These are phyloP conservation scores for Hycleus phaleratus DNA, from an alignment of 1,140 invertebrate genomes.

Conservation along the genomic window DNA sequence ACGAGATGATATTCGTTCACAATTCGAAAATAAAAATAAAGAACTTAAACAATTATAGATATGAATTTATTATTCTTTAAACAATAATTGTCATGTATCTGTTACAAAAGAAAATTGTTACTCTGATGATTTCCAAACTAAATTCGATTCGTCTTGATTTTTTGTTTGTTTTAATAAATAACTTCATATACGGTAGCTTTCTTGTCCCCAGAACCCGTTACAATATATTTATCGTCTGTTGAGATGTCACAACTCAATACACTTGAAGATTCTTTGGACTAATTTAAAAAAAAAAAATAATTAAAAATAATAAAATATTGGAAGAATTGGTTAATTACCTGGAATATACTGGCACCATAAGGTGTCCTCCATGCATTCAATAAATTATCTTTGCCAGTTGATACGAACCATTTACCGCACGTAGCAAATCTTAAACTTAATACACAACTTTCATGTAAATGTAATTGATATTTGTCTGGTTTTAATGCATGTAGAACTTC, in stretches of 20 bases:
- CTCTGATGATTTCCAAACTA: no score
- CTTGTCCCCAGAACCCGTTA: constrained; percentile 97
- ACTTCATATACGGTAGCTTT: constrained; percentile 99
- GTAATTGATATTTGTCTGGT: constrained; percentile 95
- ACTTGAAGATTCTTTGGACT: constrained; percentile 97
- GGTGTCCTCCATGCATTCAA: constrained; percentile 98
- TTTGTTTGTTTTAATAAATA: constrained; percentile 63
- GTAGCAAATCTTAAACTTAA: constrained; percentile 93
- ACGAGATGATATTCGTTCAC: no score
- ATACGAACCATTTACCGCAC: constrained; percentile 98
- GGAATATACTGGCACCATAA: constrained; percentile 97
- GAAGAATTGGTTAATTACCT: constrained; percentile 52
- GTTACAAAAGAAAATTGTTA: no score
- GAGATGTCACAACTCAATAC: constrained; percentile 99
- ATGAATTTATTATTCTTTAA: no score
- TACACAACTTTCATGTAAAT: constrained; percentile 97
- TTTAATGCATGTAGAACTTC: constrained; percentile 91
- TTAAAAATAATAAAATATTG: neutral
- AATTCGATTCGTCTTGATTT: no score
- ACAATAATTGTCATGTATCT: no score
- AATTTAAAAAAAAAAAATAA: constrained; percentile 44
- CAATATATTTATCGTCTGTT: constrained; percentile 96
- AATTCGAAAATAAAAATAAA: no score
- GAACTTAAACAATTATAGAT: no score
- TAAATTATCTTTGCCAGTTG: constrained; percentile 97